These are phyloP conservation scores for Esox lucius DNA, from an alignment of 2,797 vertebrate genomes.

Conservation along the genomic window DNA sequence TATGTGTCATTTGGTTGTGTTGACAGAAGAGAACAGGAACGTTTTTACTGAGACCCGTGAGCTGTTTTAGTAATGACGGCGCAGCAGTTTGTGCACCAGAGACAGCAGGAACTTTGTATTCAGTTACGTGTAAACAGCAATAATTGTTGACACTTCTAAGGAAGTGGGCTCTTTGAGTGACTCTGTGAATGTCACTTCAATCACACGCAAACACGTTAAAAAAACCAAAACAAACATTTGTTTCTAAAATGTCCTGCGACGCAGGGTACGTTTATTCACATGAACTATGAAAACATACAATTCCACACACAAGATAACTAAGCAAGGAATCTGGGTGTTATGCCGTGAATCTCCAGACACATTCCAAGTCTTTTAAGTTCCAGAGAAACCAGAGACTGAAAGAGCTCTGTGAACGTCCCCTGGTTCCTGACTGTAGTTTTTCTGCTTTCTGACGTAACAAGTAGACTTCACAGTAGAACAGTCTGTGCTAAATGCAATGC, in stretches of 20 bases:
- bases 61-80: too few relatives aligned
- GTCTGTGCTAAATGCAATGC: constrained; percentile 59
- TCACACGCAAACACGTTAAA: background rate
- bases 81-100: too few relatives aligned
- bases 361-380: constrained; percentile 40
- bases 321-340: constrained; percentile 58
- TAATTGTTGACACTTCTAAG: too few relatives aligned
- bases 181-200: too few relatives aligned
- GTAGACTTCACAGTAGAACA: constrained; percentile 56
- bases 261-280: constrained; percentile 69
- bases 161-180: too few relatives aligned
- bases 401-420: constrained; percentile 35
- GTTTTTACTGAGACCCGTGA: too few relatives aligned
- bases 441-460: constrained; percentile 42
- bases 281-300: constrained; percentile 73
- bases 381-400: constrained; percentile 51
- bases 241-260: constrained; percentile 57
- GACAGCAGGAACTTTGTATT: too few relatives aligned
- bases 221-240: background rate
- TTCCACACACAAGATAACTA: constrained; percentile 66
- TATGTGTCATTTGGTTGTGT: too few relatives aligned
- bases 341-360: constrained; percentile 54
- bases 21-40: too few relatives aligned
- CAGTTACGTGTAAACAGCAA: too few relatives aligned
- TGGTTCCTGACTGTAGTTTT: constrained; percentile 3